Base-by-base conservation (phyloP, 1,140 invertebrate species). In the Bilobella aurantiaca region DNA sequence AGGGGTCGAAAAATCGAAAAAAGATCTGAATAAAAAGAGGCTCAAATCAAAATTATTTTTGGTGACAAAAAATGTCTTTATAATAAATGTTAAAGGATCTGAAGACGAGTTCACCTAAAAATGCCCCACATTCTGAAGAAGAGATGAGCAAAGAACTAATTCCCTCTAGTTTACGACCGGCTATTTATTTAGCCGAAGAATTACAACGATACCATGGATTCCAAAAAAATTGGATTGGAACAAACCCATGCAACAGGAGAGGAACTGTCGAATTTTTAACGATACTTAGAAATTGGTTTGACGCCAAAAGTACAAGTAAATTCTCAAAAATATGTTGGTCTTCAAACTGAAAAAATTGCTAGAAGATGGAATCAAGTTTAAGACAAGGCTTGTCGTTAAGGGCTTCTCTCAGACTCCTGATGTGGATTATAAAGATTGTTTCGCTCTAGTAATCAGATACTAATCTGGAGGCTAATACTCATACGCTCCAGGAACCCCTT, bases 341-440 rank as follows among this genome's bases (percentile, higher is more conserved):
- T 70, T 57, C 57, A 67, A 67, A 21, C 5, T 58, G 0, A 70
- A 70, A 28, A 58, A 3, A 32, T 30, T 53, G 23, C 46, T 46
- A 1, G 46, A 64, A 28, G 69, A 65, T 0, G 0, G 56, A 1
- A 34, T 66, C 0, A 66, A 67, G 58, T 74, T 42, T 42, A 75
- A 75, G 63, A 74, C 76, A 0, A 46, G 78, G 21, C 66, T 79
- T 0, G 77, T 78, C 18, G 75, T 75, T 1, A 73, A 72, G 64
- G 78, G 78, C 0, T 79, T 74, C 67, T 64, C 46, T 2, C 78
- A 80, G 63, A 64, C 61, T 5, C 56, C 72, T 60, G 78, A 77
- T 31, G 64, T 78, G 3, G 77, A 79, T 58, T 79, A 75, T 61
- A 23, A 72, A 28, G 77, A 80, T 69, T 80, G 74, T 29, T 80